Conservation (phyloP, 2,888 invertebrate species). For the Incurvaria masculella region DNA sequence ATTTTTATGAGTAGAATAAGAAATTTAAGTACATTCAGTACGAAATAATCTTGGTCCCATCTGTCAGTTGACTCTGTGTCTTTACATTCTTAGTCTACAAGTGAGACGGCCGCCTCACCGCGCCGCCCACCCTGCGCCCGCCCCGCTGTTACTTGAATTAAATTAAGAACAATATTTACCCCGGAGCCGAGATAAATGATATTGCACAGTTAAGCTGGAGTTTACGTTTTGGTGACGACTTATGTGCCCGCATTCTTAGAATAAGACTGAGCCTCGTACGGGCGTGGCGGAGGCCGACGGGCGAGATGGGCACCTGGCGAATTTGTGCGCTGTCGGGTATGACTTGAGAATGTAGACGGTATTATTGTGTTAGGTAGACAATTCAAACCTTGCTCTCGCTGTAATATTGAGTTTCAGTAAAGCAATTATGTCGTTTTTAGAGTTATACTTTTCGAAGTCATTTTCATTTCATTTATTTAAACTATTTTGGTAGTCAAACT, state of each 20-base stretch:
- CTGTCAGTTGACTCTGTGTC: no score
- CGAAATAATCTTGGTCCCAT: no score
- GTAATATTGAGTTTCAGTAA: no score
- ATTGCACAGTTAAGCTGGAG: constrained; percentile 45
- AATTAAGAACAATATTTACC: constrained; percentile 57
- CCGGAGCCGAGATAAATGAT: constrained; percentile 46
- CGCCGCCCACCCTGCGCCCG: constrained; percentile 36
- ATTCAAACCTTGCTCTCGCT: no score
- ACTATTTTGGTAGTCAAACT: no score
- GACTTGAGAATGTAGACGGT: constrained; percentile 24
- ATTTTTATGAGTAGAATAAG: no score
- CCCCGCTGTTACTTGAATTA: constrained; percentile 41
- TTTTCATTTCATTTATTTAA: no score
- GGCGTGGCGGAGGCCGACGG: constrained; percentile 14
- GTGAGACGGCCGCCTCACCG: constrained; percentile 20
- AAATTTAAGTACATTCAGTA: no score
- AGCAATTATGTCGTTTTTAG: no score
- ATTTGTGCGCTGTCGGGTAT: constrained; percentile 25
- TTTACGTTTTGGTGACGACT: constrained; percentile 43
- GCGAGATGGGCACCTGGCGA: constrained; percentile 13
- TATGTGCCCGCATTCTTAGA: constrained; percentile 43
- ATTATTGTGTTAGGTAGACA: constrained; percentile 22
- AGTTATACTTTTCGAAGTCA: no score
- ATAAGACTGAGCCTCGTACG: constrained; percentile 28
- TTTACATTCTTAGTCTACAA: no score